Percentiles rank a stretch among this genome's conserved stretches.
Conservation (phyloP, 2,888 invertebrate genomes). For the Gnatocerus cornutus region DNA sequence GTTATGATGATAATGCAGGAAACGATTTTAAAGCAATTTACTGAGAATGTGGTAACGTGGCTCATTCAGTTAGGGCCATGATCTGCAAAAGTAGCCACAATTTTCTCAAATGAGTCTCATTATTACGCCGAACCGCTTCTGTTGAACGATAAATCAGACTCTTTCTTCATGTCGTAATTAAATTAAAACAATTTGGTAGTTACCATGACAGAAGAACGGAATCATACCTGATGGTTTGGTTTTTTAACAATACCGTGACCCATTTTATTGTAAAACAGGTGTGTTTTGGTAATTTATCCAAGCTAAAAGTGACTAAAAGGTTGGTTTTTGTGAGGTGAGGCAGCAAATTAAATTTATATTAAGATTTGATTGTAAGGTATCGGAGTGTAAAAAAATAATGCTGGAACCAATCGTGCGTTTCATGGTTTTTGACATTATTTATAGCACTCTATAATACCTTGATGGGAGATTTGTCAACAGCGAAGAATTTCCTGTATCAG, state of each 20-base stretch:
- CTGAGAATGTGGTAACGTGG: neutral
- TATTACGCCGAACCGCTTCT: constrained; percentile 5
- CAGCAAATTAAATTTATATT: neutral
- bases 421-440: no score
- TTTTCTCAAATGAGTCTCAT: constrained; percentile 16
- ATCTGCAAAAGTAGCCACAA: constrained; percentile 9
- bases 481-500: no score
- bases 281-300: neutral
- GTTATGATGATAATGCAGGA: constrained; percentile 12
- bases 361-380: no score
- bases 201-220: constrained; percentile 35
- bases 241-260: constrained; percentile 20
- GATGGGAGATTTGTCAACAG: no score
- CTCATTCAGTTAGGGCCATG: neutral
- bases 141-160: constrained; percentile 15
- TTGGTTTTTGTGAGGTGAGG: neutral
- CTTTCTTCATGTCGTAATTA: constrained; percentile 16
- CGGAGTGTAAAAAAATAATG: no score
- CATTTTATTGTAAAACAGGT: neutral
- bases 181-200: constrained; percentile 23
- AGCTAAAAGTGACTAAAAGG: neutral
- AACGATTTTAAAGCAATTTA: constrained; percentile 27
- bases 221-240: constrained; percentile 41
- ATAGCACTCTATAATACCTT: no score
- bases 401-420: no score